A percentile compares a stretch with the other conserved stretches of the same genome.
phyloP scores from a whole-genome alignment of 2,113 vertebrate genomes.

The Vanacampus margaritifer region DNA sequence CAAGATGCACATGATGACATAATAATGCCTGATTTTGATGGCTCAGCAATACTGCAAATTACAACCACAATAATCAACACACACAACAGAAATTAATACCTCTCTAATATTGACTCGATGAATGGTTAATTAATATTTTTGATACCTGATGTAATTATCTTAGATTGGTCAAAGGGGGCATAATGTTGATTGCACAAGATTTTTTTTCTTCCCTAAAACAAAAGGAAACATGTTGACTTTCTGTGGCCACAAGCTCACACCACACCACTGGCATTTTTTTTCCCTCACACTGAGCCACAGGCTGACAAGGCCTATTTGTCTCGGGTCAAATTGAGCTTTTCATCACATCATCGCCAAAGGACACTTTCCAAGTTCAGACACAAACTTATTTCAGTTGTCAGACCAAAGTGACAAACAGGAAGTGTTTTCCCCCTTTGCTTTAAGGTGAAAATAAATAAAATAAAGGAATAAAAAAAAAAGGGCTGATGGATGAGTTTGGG shows the following conservation, averaged over 20 bases:
- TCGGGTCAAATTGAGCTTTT: conserved; percentile 53
- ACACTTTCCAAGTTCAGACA: conserved; percentile 57
- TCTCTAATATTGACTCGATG: no score
- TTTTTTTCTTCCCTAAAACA: background rate
- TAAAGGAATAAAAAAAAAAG: background rate
- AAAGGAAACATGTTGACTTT: background rate
- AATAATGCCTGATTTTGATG: no score
- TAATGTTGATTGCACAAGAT: no score
- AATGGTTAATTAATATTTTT: no score
- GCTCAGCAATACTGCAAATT: no score
- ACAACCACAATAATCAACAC: no score
- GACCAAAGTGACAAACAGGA: conserved; percentile 35
- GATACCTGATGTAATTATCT: no score
- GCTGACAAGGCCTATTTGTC: conserved; percentile 65
- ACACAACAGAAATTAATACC: no score
- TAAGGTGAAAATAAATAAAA: conserved; percentile 12
- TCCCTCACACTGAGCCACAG: conserved; percentile 26
- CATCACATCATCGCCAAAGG: conserved; percentile 54
- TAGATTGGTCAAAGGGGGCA: no score
- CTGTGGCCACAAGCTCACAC: conserved; percentile 5
- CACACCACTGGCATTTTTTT: conserved; percentile 36
- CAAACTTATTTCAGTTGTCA: conserved; percentile 23
- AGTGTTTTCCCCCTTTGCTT: conserved; percentile 22
- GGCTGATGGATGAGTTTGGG: conserved; percentile 38
- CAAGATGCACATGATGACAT: no score